Base-by-base conservation (phyloP, 2,113 vertebrate genomes). In the Rhombomys opimus region DNA sequence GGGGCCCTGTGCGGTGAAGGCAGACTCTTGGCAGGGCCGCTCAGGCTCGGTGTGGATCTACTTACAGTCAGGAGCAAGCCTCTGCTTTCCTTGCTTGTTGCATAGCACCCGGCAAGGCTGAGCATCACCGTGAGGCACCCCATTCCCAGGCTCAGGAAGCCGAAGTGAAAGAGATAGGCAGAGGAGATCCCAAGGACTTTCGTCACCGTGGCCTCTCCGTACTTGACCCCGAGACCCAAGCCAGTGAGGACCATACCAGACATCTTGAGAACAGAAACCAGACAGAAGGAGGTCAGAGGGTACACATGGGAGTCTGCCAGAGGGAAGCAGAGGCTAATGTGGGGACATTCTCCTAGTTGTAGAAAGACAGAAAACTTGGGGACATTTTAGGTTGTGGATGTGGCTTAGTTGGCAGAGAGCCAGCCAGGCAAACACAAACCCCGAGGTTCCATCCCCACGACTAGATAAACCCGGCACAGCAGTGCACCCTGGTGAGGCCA, bases 161-260 rank as follows among this genome's bases (percentile, higher is more conserved):
- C 86, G 1, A 75, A 6, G 2, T 97, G 87, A 30, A 87, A 18
- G 15, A 98, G 93, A 72, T 95, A 81, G 0, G 38, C 18, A 0
- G 96, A 97, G 12, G 90, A 63, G 10, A 81, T 1, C 23, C 95
- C 97, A 2, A 98, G 89, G 59, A 95, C 92, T 50, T 68, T 73
- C 0, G 90, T 95, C 30, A 97, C 84, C 22, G 81, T 20, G 13
- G 92, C 68, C 32, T 82, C 91, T 27, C 80, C 86, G 65, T 92
- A 96, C 6, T n/a, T 95, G 25, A 97, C 84, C 85, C 94, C 95
- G 20, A 96, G 35, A 20, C 96, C 96, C 63, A 97, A 61, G 41
- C 95, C 92, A 22, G 90, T 25, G 57, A 97, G 95, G 70, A 95
- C 6, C 57, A 95, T 4, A 0, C 97, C 97, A 35, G 95, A 96